phyloP scores from a whole-genome alignment of 2,113 vertebrate genomes.

The Macrotus californicus region DNA sequence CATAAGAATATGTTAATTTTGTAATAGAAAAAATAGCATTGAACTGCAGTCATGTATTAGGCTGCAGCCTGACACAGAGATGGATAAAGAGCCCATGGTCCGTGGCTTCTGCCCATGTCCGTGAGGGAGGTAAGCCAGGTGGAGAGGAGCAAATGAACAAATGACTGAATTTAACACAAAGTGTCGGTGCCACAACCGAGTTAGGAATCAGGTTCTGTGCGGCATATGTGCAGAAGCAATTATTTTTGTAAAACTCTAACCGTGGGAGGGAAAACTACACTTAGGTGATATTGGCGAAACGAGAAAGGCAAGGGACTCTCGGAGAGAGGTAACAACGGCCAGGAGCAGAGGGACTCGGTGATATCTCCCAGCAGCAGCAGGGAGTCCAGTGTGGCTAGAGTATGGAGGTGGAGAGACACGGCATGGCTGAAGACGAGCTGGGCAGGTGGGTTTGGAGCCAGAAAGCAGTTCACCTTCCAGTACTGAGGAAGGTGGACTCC shows the following conservation, averaged over 20 bases:
- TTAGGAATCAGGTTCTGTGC: neutral
- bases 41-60: neutral
- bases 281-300: neutral
- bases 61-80: neutral
- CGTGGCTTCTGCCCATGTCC: neutral
- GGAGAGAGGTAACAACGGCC: neutral
- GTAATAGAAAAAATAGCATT: neutral
- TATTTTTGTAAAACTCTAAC: neutral
- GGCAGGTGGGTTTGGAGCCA: too few species aligned
- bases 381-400: neutral
- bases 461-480: too few species aligned
- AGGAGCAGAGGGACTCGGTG: neutral
- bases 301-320: neutral
- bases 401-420: neutral
- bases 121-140: neutral
- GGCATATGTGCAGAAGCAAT: neutral
- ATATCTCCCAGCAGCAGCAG: neutral
- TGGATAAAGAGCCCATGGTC: neutral
- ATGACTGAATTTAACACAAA: neutral
- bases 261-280: neutral
- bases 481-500: neutral
- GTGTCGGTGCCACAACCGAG: rapidly evolving
- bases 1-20: neutral
- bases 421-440: neutral
- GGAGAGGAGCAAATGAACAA: neutral